Conservation (phyloP, 2,888 invertebrate species). For the Globia sparganii region DNA sequence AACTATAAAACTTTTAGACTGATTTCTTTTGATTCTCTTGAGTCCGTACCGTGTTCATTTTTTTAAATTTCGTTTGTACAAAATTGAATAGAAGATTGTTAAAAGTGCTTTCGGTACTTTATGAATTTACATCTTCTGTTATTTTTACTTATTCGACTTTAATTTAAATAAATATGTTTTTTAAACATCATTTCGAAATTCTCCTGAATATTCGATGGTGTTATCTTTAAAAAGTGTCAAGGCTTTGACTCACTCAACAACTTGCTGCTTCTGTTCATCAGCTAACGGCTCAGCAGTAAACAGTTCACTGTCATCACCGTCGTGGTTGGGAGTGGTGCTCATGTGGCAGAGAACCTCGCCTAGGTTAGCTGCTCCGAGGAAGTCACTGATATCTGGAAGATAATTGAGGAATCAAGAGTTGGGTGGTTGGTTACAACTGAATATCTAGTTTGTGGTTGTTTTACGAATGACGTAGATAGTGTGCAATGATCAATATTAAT, state of each 20-base stretch:
- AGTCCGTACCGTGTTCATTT: no score
- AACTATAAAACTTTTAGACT: not conserved
- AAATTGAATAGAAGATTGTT: no score
- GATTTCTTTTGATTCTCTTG: not conserved
- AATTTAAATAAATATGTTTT: no score
- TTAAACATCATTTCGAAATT: no score
- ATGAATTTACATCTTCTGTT: not conserved
- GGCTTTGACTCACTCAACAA: constrained; percentile 92
- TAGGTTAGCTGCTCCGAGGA: constrained; percentile 93
- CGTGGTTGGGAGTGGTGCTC: constrained; percentile 73
- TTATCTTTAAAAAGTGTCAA: not conserved
- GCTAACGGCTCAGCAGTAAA: constrained; percentile 90
- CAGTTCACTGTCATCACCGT: constrained; percentile 67
- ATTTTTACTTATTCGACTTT: no score
- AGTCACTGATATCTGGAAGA: constrained; percentile 93
- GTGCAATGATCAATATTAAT: not conserved
- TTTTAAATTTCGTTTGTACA: no score
- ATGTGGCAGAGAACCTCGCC: constrained; percentile 93
- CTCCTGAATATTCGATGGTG: no score
- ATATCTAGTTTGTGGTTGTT: not conserved
- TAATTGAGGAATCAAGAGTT: not conserved
- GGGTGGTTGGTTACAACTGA: not conserved
- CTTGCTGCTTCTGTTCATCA: constrained; percentile 92
- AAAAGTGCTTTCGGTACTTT: no score
- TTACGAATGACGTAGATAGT: not conserved